Percentiles rank a stretch among this genome's conserved stretches.
These are phyloP conservation scores for Drosophila tsacasi DNA, from an alignment of 1,140 invertebrate genomes.

Conservation along the genomic window DNA sequence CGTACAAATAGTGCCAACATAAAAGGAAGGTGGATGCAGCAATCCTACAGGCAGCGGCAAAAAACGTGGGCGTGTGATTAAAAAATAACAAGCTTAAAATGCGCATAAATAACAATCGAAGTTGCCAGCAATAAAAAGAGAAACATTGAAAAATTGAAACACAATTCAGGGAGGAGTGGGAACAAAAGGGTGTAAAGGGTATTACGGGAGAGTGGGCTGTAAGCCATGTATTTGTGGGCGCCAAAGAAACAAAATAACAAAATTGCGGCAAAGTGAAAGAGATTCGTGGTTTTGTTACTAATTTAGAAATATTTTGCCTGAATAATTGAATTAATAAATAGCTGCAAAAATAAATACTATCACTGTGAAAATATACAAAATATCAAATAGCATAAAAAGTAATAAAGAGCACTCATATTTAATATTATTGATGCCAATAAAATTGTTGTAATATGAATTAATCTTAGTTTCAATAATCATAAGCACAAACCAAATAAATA, in stretches of 20 bases:
- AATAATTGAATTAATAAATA: slow-evolving; percentile 7
- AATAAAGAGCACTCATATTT: not conserved
- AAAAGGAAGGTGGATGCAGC: slow-evolving; percentile 19
- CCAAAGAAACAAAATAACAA: not conserved
- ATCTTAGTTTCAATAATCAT: not conserved
- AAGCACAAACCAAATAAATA: not conserved
- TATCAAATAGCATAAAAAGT: not conserved
- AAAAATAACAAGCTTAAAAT: slow-evolving; percentile 81
- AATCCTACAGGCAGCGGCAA: slow-evolving; percentile 25
- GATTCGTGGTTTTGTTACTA: slow-evolving; percentile 3
- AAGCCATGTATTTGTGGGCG: not conserved
- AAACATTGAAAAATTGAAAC: slow-evolving; percentile 24
- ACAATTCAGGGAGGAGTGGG: slow-evolving; percentile 9
- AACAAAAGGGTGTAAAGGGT: not conserved
- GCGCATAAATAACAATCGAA: slow-evolving; percentile 68
- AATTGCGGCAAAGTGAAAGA: not conserved
- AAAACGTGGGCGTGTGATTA: slow-evolving; percentile 73
- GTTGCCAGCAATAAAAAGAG: slow-evolving; percentile 33
- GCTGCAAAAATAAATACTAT: too few relatives aligned
- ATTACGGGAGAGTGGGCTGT: slow-evolving; percentile 1
- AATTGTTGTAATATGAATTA: not conserved
- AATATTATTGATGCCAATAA: not conserved
- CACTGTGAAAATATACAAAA: not conserved
- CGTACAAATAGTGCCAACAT: not conserved
- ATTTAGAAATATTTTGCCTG: slow-evolving; percentile 9